Percentiles rank a stretch among this genome's conserved stretches.
Evolutionary conservation across 2,888 invertebrate species (phyloP).

Genomic region (Drosophila phalerata): DNA sequence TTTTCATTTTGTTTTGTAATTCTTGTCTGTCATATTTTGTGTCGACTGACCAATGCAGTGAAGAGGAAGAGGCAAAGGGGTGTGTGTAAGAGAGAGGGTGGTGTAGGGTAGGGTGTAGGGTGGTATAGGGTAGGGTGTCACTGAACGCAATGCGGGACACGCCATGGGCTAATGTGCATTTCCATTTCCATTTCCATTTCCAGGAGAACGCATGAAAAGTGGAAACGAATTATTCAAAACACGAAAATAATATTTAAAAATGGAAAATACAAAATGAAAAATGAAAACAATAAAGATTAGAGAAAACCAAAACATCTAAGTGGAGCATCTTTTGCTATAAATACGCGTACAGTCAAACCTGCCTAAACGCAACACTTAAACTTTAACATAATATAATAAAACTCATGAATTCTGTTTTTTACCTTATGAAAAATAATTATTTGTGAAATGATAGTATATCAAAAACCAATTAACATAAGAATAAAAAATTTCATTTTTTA

Average conservation of each 20-base stretch:
- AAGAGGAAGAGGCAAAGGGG: neutral
- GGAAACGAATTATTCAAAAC: slow-evolving; percentile 5
- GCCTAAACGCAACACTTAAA: no score
- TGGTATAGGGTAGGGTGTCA: neutral
- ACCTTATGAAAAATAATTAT: no score
- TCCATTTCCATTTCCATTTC: neutral
- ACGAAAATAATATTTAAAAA: neutral
- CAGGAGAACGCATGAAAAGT: slow-evolving; percentile 10
- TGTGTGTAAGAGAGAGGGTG: neutral
- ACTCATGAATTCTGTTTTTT: no score
- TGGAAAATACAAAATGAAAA: no score
- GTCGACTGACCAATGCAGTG: slow-evolving; percentile 2
- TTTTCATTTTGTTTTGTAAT: neutral
- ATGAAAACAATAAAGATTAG: neutral
- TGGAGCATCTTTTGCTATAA: neutral
- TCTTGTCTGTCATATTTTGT: slow-evolving; percentile 6
- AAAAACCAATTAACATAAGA: no score
- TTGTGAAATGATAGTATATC: no score
- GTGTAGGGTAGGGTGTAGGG: neutral
- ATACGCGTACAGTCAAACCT: neutral
- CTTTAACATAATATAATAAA: no score
- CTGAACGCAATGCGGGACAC: slow-evolving; percentile 16
- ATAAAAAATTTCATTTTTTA: no score
- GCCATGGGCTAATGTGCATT: slow-evolving; percentile 2
- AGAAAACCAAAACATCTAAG: neutral